Conservation (phyloP, 2,113 vertebrate species). For the Chaetura pelagica region DNA sequence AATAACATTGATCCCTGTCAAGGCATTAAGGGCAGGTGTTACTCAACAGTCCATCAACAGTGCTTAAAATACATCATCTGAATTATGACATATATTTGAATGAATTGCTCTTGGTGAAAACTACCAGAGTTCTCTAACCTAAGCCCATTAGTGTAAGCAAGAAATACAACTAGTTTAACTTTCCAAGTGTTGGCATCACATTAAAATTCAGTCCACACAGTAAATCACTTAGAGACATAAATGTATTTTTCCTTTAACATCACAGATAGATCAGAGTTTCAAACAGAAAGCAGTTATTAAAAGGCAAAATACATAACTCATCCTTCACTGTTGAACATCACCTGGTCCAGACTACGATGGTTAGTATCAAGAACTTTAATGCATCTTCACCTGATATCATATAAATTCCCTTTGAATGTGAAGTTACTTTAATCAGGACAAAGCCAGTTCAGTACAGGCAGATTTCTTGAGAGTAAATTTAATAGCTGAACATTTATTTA, state of each 20-base stretch:
- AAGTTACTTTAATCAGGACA: background rate
- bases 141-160: background rate
- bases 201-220: background rate
- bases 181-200: background rate
- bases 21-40: background rate
- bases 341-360: background rate
- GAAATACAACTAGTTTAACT: background rate
- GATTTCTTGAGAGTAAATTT: background rate
- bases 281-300: background rate
- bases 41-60: background rate
- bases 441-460: background rate
- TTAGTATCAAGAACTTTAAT: background rate
- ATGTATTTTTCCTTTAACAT: background rate
- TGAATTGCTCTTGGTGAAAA: background rate
- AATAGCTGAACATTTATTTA: background rate
- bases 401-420: background rate
- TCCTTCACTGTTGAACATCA: background rate
- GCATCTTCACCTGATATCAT: background rate
- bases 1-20: background rate
- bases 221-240: background rate
- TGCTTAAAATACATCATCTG: background rate
- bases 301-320: background rate
- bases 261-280: background rate
- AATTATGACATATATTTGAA: background rate
- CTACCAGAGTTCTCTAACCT: background rate